Percentiles rank a stretch among this genome's conserved stretches.
These are phyloP conservation scores for Drosophila gaucha DNA, from an alignment of 2,888 invertebrate genomes.

Conservation along the genomic window DNA sequence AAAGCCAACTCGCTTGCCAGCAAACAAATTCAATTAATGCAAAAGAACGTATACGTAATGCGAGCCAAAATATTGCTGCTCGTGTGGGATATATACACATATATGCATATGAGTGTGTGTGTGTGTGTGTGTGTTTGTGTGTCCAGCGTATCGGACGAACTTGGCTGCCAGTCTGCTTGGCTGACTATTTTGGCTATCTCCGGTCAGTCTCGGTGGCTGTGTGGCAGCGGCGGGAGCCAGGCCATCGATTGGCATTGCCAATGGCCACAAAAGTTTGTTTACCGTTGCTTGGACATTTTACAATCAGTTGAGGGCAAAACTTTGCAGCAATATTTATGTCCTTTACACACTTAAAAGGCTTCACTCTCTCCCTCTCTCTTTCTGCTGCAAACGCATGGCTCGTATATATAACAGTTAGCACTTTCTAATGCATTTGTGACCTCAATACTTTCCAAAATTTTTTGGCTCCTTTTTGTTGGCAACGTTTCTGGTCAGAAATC, in stretches of 20 bases:
- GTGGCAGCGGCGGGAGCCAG: conserved; percentile 30
- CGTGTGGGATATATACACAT: too few species aligned
- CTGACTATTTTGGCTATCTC: conserved; percentile 60
- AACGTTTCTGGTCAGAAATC: conserved; percentile 26
- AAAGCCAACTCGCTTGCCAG: conserved; percentile 50
- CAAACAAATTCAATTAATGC: conserved; percentile 72
- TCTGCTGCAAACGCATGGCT: neutral
- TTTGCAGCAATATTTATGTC: conserved; percentile 62
- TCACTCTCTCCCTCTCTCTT: neutral
- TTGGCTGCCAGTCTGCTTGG: conserved; percentile 48
- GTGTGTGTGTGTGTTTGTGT: neutral
- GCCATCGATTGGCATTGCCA: conserved; percentile 55
- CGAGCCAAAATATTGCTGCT: conserved; percentile 44
- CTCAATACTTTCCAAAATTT: conserved; percentile 40
- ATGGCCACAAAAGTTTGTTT: conserved; percentile 70
- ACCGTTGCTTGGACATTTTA: conserved; percentile 53
- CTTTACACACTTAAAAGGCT: conserved; percentile 21
- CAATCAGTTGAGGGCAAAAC: conserved; percentile 55
- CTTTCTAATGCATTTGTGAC: conserved; percentile 70
- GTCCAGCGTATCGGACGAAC: conserved; percentile 36
- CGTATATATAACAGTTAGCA: conserved; percentile 42
- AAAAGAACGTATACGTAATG: conserved; percentile 34
- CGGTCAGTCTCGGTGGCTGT: conserved; percentile 27
- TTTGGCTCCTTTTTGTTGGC: conserved; percentile 57
- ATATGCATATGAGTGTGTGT: conserved; percentile 10